phyloP scores from a whole-genome alignment of 2,888 invertebrate genomes.

The Apamea monoglypha region DNA sequence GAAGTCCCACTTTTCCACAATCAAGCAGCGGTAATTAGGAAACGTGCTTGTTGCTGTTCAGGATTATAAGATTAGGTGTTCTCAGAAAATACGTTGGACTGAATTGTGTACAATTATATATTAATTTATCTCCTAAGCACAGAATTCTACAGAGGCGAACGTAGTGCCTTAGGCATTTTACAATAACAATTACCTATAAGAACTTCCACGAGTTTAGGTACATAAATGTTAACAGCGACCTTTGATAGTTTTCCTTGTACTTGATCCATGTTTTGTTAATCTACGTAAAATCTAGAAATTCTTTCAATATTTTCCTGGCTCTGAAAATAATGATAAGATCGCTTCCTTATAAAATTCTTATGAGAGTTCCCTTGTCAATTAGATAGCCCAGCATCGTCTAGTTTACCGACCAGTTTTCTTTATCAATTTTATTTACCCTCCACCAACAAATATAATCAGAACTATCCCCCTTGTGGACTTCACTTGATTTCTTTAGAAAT shows the following conservation, averaged over 20 bases:
- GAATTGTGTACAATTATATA: slow-evolving; percentile 6
- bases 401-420: slow-evolving; percentile 50
- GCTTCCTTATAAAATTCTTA: slow-evolving; percentile 38
- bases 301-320: neutral
- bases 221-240: neutral
- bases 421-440: slow-evolving; percentile 58
- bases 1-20: neutral
- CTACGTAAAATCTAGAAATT: neutral
- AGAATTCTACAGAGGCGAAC: neutral
- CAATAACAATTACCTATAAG: neutral
- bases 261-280: neutral
- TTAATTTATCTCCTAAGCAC: neutral
- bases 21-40: neutral
- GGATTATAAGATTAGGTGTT: neutral
- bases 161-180: neutral
- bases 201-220: too few species aligned
- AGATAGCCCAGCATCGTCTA: slow-evolving; percentile 46
- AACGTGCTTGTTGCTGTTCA: neutral
- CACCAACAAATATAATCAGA: slow-evolving; percentile 48
- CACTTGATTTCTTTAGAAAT: slow-evolving; percentile 41
- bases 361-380: slow-evolving; percentile 60
- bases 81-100: neutral
- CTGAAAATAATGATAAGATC: slow-evolving; percentile 24
- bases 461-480: slow-evolving; percentile 11
- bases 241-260: slow-evolving; percentile 19